phyloP scores from a whole-genome alignment of 2,113 vertebrate species.

The Hypomesus transpacificus region DNA sequence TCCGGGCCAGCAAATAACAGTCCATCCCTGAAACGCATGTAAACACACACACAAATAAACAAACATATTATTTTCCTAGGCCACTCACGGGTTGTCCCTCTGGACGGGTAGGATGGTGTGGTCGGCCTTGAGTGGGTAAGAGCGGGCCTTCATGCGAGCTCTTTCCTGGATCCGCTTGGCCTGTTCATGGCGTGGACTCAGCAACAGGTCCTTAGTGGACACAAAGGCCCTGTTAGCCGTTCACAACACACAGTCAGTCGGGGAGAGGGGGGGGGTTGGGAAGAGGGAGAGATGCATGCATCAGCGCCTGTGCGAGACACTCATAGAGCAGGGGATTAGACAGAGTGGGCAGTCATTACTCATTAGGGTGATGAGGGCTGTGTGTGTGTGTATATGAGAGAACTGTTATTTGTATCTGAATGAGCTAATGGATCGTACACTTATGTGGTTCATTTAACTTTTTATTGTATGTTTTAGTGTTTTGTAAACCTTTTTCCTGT shows the following conservation, averaged over 20 bases:
- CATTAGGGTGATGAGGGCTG: conserved; percentile 58
- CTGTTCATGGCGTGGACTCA: conserved; percentile 76
- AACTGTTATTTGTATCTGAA: neutral
- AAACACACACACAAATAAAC: neutral
- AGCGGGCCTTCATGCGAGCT: conserved; percentile 83
- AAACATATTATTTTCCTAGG: conserved; percentile 8
- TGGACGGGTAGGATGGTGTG: conserved; percentile 77
- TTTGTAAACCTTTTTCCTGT: neutral
- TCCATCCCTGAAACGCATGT: neutral
- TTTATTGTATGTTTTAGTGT: neutral
- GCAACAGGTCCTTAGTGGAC: conserved; percentile 58
- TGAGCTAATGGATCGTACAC: neutral
- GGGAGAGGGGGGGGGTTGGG: conserved; percentile 58
- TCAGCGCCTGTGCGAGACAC: conserved; percentile 34
- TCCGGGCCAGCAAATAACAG: neutral
- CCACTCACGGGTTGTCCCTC: conserved; percentile 73
- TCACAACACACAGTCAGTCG: conserved; percentile 31
- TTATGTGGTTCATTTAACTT: neutral
- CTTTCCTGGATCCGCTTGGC: conserved; percentile 75
- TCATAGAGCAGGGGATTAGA: conserved; percentile 66
- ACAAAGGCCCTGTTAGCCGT: conserved; percentile 66
- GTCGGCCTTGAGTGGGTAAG: conserved; percentile 84
- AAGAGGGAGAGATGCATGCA: conserved; percentile 65
- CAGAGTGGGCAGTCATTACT: conserved; percentile 55
- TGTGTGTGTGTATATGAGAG: neutral